phyloP scores from a whole-genome alignment of 2,113 vertebrate species.

The Clarias magur region DNA sequence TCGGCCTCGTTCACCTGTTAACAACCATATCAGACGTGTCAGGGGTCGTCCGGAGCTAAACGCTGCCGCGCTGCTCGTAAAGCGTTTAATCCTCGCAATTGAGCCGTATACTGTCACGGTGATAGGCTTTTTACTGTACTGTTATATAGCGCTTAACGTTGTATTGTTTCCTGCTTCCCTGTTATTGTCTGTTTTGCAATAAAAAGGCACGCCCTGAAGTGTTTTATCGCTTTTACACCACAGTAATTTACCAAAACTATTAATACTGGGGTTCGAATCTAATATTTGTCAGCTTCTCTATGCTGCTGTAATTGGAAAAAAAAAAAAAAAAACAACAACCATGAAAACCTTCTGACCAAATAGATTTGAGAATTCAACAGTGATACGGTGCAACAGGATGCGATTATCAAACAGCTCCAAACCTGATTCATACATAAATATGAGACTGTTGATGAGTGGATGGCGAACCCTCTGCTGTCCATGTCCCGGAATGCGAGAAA shows the following conservation, averaged over 20 bases:
- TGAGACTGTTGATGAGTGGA: not conserved
- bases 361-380: not conserved
- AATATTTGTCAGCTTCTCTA: not conserved
- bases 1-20: slow-evolving; percentile 89
- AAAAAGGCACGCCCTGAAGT: not conserved
- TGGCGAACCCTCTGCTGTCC: not conserved
- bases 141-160: not conserved
- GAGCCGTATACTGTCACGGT: not conserved
- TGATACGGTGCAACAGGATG: too few species aligned
- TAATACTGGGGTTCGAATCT: not conserved
- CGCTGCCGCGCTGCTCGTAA: not conserved
- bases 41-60: not conserved
- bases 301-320: too few species aligned
- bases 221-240: not conserved
- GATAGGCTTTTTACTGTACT: not conserved
- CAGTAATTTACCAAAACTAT: not conserved
- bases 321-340: not conserved
- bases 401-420: not conserved
- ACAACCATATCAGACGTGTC: not conserved
- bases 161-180: not conserved
- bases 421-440: not conserved
- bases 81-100: not conserved
- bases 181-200: not conserved
- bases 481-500: not conserved
- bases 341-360: not conserved